Evolutionary conservation across 2,888 invertebrate genomes (phyloP), one percentile per base, ranked within the genome.

Genomic region (Rhorus exstirpatorius): DNA sequence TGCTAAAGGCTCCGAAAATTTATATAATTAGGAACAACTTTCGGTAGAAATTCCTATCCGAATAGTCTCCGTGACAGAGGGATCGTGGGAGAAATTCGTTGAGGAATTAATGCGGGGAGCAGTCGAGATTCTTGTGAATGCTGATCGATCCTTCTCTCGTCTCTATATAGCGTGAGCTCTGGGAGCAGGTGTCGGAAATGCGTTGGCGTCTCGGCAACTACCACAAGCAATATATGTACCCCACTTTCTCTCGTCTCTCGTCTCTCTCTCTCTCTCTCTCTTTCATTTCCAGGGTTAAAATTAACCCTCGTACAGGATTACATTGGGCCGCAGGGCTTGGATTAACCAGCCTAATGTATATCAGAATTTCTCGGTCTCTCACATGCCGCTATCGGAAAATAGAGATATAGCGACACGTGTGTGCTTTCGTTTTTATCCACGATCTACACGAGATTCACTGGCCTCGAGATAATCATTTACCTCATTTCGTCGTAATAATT

Each of bases 111-210:
- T 41, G 31, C 31, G 12, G 58, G 41, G 7, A 53, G 67, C 35
- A 24, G 46, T 26, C 26, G 53, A 74, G 46, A 72, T 81, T 81
- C 55, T 74, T 38, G 61, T n/a, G 75, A 46, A 17, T 7, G 70
- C 49, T 71, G 68, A 78, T 81, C 68, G 77, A 77, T 78, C 44
- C 55, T 61, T 24, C 44, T 17, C 53, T 65, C 60, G 49, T 35
- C 24, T n/a, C n/a, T n/a, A n/a, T n/a, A n/a, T n/a, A 2, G 31
- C 55, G 24, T 72, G 26, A 55, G 17, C 51, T 71, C 21, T 44
- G 17, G 68, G 60, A 71, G 68, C 61, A 81, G 67, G 74, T 77
- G 81, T 74, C 68, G 72, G 77, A 53, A 77, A 81, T 44, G 67
- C 74, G 51, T n/a, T n/a, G 72, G 35, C 14, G 35, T 61, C 60